Evolutionary conservation across 1,140 invertebrate species (phyloP).

Genomic region (Teleogryllus occipitalis): DNA sequence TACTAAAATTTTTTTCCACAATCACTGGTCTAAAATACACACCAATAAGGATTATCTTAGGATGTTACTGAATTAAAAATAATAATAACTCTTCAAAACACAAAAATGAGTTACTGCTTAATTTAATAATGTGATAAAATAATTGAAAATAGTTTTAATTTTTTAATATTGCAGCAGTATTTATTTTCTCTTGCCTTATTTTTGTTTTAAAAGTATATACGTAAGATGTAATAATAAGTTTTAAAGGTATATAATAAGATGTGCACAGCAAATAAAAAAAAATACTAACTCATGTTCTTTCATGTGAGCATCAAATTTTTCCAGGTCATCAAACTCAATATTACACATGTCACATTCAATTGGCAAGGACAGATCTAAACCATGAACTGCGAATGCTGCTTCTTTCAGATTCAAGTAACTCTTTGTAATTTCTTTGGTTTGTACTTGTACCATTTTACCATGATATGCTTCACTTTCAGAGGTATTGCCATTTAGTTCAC

Average conservation of each 20-base stretch:
- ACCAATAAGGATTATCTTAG: background rate
- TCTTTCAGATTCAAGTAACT: too few relatives aligned
- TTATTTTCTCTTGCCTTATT: background rate
- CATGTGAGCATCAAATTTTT: conserved; percentile 20
- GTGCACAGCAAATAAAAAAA: background rate
- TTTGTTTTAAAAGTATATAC: background rate
- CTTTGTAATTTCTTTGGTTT: too few relatives aligned
- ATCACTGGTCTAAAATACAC: background rate
- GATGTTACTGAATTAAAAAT: background rate
- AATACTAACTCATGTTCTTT: conserved; percentile 12
- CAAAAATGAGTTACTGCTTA: background rate
- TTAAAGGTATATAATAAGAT: background rate
- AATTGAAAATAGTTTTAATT: background rate
- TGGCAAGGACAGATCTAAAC: conserved; percentile 13
- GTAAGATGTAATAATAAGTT: background rate
- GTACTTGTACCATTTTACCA: too few relatives aligned
- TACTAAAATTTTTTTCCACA: background rate
- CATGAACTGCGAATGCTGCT: conserved; percentile 12
- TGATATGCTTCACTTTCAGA: too few relatives aligned
- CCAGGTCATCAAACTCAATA: conserved; percentile 16
- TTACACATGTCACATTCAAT: conserved; percentile 20
- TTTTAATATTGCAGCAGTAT: background rate
- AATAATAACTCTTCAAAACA: background rate
- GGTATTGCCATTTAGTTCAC: too few relatives aligned
- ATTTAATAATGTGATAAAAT: background rate